Evolutionary conservation across 2,888 invertebrate genomes (phyloP).

Genomic region (Smittia sp.): DNA sequence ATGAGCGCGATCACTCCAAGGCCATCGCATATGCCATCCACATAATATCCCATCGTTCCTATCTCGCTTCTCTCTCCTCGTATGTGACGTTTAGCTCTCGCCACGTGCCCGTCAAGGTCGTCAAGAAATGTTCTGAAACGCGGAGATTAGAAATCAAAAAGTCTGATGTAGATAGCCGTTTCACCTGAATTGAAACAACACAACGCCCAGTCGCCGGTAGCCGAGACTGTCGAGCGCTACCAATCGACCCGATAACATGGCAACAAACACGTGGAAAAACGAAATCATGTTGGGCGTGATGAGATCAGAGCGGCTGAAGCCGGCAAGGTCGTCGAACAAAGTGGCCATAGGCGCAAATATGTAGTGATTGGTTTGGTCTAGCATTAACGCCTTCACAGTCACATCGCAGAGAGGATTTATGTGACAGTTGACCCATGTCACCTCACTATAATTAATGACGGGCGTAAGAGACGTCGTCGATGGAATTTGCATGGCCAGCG

Average conservation of each 20-base stretch:
- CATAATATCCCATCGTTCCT: constrained; percentile 76
- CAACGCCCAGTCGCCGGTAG: constrained; percentile 68
- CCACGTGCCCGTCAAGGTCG: constrained; percentile 83
- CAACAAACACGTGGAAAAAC: constrained; percentile 72
- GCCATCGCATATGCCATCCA: constrained; percentile 80
- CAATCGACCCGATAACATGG: constrained; percentile 70
- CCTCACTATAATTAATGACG: constrained; percentile 54
- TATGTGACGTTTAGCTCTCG: constrained; percentile 70
- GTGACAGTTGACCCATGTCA: constrained; percentile 64
- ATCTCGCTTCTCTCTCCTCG: constrained; percentile 76
- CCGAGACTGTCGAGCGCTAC: constrained; percentile 70
- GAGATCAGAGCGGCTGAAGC: constrained; percentile 60
- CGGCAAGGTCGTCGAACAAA: constrained; percentile 64
- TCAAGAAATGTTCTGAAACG: constrained; percentile 82
- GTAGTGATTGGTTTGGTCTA: constrained; percentile 82
- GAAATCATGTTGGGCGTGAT: constrained; percentile 85
- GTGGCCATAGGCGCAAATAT: constrained; percentile 77
- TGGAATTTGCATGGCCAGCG: background rate
- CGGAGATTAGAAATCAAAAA: no score
- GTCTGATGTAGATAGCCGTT: no score
- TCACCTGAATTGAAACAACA: constrained; percentile 75
- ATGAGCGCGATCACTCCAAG: constrained; percentile 71
- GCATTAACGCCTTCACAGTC: constrained; percentile 77
- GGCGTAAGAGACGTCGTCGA: background rate
- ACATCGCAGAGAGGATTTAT: constrained; percentile 75